A percentile compares a stretch with the other conserved stretches of the same genome.
Evolutionary conservation across 2,888 invertebrate genomes (phyloP).

Genomic region (Pollenia labialis): DNA sequence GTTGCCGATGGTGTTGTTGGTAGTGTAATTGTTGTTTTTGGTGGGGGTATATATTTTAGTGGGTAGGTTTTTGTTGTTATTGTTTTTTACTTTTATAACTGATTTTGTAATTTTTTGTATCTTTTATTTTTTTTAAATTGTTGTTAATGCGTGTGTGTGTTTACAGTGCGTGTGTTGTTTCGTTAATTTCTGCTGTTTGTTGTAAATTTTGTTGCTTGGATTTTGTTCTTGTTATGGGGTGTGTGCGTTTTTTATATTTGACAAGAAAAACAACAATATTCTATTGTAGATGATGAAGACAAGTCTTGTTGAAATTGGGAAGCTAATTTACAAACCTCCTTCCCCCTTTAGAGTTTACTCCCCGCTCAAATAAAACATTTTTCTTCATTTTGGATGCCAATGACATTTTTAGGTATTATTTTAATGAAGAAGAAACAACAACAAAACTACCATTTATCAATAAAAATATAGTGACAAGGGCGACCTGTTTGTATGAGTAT

Average conservation of each 20-base stretch:
- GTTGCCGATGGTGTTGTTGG: slow-evolving; percentile 23
- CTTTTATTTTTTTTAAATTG: slow-evolving; percentile 11
- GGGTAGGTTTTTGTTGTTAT: slow-evolving; percentile 41
- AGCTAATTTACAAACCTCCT: not conserved
- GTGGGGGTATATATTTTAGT: slow-evolving; percentile 23
- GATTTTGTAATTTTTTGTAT: slow-evolving; percentile 50
- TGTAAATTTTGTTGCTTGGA: slow-evolving; percentile 13
- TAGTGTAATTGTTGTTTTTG: slow-evolving; percentile 15
- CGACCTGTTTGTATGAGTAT: slow-evolving; percentile 64
- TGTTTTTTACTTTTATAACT: slow-evolving; percentile 41
- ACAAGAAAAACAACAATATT: not conserved
- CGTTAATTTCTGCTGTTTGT: slow-evolving; percentile 45
- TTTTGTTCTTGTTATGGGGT: slow-evolving; percentile 42
- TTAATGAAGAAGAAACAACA: not conserved
- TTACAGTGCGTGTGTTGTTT: slow-evolving; percentile 25
- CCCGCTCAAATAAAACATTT: no score
- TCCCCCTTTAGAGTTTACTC: not conserved
- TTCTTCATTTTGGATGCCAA: no score
- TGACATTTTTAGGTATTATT: not conserved
- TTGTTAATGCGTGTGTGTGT: slow-evolving; percentile 9
- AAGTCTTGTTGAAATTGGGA: slow-evolving; percentile 2
- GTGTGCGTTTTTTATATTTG: slow-evolving; percentile 5
- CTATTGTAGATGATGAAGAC: not conserved
- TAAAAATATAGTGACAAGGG: slow-evolving; percentile 79
- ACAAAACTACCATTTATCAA: not conserved